Evolutionary conservation across 2,113 vertebrate species (phyloP).

Genomic region (Sorex araneus): DNA sequence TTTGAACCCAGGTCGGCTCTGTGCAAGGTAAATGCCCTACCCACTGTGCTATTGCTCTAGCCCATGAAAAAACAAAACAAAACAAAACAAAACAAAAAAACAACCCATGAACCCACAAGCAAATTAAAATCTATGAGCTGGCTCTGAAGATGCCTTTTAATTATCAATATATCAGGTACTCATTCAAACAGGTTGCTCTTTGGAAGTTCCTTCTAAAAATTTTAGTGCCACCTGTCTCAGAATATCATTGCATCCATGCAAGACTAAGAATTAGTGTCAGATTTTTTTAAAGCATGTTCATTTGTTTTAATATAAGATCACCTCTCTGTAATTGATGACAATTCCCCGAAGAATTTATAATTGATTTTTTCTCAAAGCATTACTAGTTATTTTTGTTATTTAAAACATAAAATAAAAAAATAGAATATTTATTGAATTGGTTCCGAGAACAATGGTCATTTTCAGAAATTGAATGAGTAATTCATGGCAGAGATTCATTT

Average conservation of each 20-base stretch:
- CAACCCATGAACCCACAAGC: no score
- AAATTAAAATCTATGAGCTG: not conserved
- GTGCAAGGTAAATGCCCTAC: no score
- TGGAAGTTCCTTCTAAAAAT: not conserved
- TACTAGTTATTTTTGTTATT: conserved; percentile 40
- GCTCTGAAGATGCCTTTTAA: not conserved
- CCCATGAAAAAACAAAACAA: no score
- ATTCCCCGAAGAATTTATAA: conserved; percentile 28
- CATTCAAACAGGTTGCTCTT: not conserved
- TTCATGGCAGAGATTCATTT: conserved; percentile 11
- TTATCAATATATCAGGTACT: not conserved
- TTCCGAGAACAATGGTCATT: conserved; percentile 15
- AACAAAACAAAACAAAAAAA: no score
- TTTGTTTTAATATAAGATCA: not conserved
- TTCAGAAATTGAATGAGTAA: conserved; percentile 52
- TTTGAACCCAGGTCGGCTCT: no score
- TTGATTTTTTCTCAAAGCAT: conserved; percentile 28
- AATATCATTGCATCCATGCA: not conserved
- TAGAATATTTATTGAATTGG: not conserved
- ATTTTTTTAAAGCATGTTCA: conserved; percentile 26
- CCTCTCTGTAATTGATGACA: not conserved
- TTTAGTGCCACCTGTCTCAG: not conserved
- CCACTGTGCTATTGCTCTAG: no score
- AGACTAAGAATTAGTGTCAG: no score
- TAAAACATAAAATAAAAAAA: not conserved